A percentile compares a stretch with the other conserved stretches of the same genome.
phyloP scores from a whole-genome alignment of 2,888 invertebrate genomes.

The Cryptophagus acutangulus region DNA sequence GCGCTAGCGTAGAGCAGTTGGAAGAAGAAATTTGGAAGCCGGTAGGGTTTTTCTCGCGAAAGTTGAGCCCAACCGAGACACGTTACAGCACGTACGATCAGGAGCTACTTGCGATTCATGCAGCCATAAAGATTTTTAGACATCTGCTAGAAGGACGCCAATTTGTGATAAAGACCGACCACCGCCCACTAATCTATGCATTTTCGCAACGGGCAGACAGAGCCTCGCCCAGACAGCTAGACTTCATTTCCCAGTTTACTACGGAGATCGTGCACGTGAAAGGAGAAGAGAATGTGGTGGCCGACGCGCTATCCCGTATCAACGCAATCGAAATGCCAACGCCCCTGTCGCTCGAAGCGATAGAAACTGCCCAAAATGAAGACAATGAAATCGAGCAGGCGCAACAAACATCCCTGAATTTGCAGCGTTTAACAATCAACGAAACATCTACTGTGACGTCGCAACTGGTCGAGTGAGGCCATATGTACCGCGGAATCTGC shows the following conservation, averaged over 20 bases:
- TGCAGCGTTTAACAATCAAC: neutral
- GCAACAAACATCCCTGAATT: too few relatives aligned
- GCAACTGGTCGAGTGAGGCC: constrained; percentile 11
- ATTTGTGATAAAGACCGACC: constrained; percentile 33
- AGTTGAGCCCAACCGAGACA: constrained; percentile 33
- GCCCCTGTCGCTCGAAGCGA: constrained; percentile 14
- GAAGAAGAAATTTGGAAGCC: constrained; percentile 32
- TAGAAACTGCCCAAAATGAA: too few relatives aligned
- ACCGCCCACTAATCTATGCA: constrained; percentile 38
- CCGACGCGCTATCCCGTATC: constrained; percentile 34
- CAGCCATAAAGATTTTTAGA: constrained; percentile 6
- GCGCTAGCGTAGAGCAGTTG: constrained; percentile 40
- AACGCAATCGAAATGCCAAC: constrained; percentile 13
- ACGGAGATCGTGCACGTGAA: constrained; percentile 37
- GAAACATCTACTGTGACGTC: constrained; percentile 1
- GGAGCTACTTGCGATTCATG: constrained; percentile 15
- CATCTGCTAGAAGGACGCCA: constrained; percentile 10
- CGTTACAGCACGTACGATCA: constrained; percentile 38
- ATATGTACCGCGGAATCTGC: constrained; percentile 13
- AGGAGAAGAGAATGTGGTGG: constrained; percentile 37
- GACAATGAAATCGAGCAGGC: too few relatives aligned
- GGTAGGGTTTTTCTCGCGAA: constrained; percentile 40
- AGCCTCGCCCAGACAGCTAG: constrained; percentile 37
- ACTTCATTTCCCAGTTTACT: constrained; percentile 35
- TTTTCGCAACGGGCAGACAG: constrained; percentile 33